Evolutionary conservation across 1,140 invertebrate species (phyloP).

Genomic region (Bombus waltoni): DNA sequence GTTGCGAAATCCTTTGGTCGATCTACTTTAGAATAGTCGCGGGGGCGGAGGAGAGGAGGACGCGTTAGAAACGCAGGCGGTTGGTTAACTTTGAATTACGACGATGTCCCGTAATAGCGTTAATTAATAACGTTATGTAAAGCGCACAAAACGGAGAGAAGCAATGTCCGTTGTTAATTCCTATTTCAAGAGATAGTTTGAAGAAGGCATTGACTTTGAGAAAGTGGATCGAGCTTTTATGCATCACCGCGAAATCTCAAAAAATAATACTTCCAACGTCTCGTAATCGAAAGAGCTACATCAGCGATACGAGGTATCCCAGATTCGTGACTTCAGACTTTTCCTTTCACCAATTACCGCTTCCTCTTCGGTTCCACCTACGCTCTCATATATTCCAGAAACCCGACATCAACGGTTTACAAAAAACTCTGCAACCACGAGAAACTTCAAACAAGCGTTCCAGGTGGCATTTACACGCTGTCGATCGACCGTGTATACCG

Average conservation of each 20-base stretch:
- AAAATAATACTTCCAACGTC: too few species aligned
- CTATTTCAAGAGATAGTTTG: too few species aligned
- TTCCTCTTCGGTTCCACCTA: neutral
- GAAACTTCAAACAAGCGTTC: conserved; percentile 7
- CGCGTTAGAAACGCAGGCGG: neutral
- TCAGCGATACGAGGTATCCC: neutral
- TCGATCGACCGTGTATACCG: conserved; percentile 1
- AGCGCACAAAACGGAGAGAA: neutral
- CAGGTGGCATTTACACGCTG: neutral
- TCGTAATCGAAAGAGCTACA: too few species aligned
- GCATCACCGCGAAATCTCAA: too few species aligned
- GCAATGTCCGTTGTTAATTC: neutral
- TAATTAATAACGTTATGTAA: neutral
- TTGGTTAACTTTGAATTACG: neutral
- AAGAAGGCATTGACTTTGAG: too few species aligned
- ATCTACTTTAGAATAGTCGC: neutral
- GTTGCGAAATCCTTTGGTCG: neutral
- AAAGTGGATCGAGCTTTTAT: too few species aligned
- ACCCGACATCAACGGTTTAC: conserved; percentile 1
- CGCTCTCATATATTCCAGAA: neutral
- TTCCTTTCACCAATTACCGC: neutral
- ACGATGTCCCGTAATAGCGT: neutral
- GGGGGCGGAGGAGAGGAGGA: too few species aligned
- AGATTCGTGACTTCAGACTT: neutral
- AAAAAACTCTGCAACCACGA: neutral